phyloP scores from a whole-genome alignment of 2,888 invertebrate genomes.

The Oxytorus armatus region DNA sequence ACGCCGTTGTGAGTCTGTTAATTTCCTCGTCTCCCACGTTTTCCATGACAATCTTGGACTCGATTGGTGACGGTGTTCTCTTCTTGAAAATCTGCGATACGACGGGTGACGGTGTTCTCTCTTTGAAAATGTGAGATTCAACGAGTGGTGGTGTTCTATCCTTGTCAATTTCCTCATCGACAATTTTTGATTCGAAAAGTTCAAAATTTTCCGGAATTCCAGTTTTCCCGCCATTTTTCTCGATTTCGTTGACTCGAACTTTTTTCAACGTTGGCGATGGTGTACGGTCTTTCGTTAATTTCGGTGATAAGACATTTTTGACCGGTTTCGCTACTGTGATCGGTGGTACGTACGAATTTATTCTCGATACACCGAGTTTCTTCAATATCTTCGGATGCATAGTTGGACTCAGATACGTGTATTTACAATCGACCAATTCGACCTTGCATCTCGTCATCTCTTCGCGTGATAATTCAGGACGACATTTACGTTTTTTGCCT shows the following conservation, averaged over 20 bases:
- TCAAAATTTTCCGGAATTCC: background rate
- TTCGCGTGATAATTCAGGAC: slow-evolving; percentile 61
- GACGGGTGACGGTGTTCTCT: no score
- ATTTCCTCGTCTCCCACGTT: no score
- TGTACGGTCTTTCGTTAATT: slow-evolving; percentile 15
- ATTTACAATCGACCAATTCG: slow-evolving; percentile 77
- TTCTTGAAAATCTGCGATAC: no score
- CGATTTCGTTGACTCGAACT: background rate
- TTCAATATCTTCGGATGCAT: slow-evolving; percentile 69
- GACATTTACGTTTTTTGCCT: slow-evolving; percentile 46
- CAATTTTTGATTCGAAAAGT: background rate
- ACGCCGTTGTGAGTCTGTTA: no score
- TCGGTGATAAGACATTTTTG: background rate
- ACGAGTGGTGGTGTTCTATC: no score
- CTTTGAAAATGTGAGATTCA: no score
- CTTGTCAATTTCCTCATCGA: no score
- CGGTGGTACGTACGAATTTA: slow-evolving; percentile 69
- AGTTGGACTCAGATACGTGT: slow-evolving; percentile 73
- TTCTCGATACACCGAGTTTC: slow-evolving; percentile 73
- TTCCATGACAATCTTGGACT: no score
- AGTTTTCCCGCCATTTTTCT: background rate
- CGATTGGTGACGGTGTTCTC: no score
- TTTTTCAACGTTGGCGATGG: slow-evolving; percentile 23
- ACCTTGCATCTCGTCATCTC: slow-evolving; percentile 80
- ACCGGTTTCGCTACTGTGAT: no score